Evolutionary conservation across 1,140 invertebrate genomes (phyloP).

Genomic region (Conus ventricosus): DNA sequence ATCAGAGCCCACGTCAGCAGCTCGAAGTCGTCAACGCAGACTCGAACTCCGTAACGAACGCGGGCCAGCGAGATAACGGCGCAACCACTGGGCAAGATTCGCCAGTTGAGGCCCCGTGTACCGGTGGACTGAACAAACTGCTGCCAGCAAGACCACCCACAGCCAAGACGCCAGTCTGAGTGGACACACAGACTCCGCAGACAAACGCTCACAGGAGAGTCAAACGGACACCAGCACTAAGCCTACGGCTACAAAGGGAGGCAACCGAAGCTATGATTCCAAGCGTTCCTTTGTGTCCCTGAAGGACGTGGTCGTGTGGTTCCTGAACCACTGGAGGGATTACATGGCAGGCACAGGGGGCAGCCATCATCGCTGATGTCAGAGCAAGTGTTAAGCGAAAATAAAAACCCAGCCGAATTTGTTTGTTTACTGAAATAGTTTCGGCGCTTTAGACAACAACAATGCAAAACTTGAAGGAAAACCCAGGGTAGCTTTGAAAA

Average conservation of each 20-base stretch:
- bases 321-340: conserved; percentile 42
- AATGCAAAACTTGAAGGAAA: too few relatives aligned
- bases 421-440: too few relatives aligned
- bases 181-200: background rate
- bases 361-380: background rate
- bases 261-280: background rate
- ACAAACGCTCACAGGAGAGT: background rate
- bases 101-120: too few relatives aligned
- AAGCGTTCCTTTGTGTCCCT: conserved; percentile 41
- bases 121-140: background rate
- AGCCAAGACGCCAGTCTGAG: background rate
- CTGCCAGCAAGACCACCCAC: background rate
- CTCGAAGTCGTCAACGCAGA: background rate
- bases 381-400: background rate
- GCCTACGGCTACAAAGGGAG: background rate
- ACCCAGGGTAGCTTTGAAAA: too few relatives aligned
- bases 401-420: too few relatives aligned
- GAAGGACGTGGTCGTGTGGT: conserved; percentile 43
- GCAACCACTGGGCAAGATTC: background rate
- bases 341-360: conserved; percentile 31
- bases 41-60: background rate
- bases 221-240: background rate
- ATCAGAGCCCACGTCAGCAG: background rate
- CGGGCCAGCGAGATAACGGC: background rate
- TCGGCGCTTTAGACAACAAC: background rate